phyloP scores from a whole-genome alignment of 2,113 vertebrate genomes.

The Ciconia maguari region DNA sequence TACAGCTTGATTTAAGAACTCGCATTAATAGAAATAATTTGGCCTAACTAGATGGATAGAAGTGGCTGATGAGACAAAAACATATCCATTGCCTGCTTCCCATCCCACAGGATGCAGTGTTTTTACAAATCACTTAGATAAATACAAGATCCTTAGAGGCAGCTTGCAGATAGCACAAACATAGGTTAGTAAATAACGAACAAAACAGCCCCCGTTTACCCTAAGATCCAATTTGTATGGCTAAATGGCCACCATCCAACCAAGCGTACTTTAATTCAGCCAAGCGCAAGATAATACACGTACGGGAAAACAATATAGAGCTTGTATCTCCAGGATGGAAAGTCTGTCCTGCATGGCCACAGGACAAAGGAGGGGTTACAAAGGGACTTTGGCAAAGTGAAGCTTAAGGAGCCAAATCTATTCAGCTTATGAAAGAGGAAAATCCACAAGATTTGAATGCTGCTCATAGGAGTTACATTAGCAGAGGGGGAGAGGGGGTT shows the following conservation, averaged over 20 bases:
- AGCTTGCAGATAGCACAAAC: not conserved
- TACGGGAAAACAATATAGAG: not conserved
- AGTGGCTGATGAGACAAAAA: not conserved
- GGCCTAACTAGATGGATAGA: not conserved
- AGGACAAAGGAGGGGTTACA: not conserved
- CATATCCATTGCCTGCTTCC: not conserved
- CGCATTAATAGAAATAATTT: not conserved
- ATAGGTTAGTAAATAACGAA: not conserved
- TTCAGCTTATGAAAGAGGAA: not conserved
- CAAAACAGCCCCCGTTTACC: not conserved
- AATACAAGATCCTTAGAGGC: not conserved
- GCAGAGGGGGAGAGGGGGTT: not conserved
- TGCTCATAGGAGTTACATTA: accelerated
- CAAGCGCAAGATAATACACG: not conserved
- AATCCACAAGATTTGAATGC: not conserved
- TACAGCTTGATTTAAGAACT: constrained; percentile 19
- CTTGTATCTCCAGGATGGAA: not conserved
- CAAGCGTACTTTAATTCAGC: not conserved
- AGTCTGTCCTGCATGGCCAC: not conserved
- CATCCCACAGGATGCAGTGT: not conserved
- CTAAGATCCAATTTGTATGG: not conserved
- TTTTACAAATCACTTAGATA: not conserved
- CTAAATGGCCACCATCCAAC: constrained; percentile 17
- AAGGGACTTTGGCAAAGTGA: not conserved
- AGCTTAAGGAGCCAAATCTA: not conserved